Base-by-base conservation (phyloP, 2,888 invertebrate species). In the Orchestes rusci region DNA sequence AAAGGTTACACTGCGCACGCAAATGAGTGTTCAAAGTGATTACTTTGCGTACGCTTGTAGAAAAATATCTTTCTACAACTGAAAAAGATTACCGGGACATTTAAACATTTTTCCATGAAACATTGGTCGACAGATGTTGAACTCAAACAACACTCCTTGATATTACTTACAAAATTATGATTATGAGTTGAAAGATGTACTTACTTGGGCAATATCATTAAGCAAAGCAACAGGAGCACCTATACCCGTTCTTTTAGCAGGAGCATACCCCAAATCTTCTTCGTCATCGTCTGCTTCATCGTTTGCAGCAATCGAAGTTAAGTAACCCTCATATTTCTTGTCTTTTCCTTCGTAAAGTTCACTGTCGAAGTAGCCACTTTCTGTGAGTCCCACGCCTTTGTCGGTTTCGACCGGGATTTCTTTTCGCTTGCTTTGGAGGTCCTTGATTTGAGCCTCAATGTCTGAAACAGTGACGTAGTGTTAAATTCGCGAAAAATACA, bases 221-320 rank as follows among this genome's bases (percentile, higher is more conserved):
- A 94, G 75, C 28, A 91, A 72, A 19, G 91, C 89, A 39, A 86
- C 84, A 3, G 93, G 92, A 13, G 92, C 93, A 27, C 69, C 69
- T 59, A 89, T 85, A 1, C 82, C 82, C 3, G 84, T 74, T 16
- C 50, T 32, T 57, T 88, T 76, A 61, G 89, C 86, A 50, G 73
- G 74, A 55, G 82, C 77, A 50, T 80, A 78, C 3, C 84, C 80
- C 56, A 82, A 78, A 62, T 90, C 89, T 53, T 84, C 83, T 65
- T 93, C 93, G 63, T 94, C 93, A 65, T 94, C 93, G 73, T 93
- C 93, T 23, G 85, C 84, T 69, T 96, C 95, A 71, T 97, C 96
- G 67, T 92, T 93, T 1, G 94, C 86, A 34, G 94, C 93, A 66
- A 97, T 96, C 0, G 95, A 95, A 41, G 93, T 93, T 56, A 92